Evolutionary conservation across 2,797 vertebrate species (phyloP).

Genomic region (Ficedula albicollis): DNA sequence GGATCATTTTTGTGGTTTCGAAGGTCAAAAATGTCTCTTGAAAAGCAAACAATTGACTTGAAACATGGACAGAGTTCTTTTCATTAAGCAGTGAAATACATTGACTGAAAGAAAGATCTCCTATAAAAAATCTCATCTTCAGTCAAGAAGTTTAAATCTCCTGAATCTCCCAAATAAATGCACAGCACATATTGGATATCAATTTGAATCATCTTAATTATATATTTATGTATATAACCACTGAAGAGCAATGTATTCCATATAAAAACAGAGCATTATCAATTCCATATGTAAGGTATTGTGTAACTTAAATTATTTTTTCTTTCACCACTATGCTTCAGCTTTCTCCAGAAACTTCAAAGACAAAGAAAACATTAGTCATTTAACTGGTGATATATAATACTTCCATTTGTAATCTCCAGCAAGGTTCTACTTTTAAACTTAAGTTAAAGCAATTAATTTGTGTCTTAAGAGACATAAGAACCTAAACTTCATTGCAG

Average conservation of each 20-base stretch:
- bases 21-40: not conserved
- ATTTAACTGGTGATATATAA: not conserved
- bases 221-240: not conserved
- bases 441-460: not conserved
- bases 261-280: not conserved
- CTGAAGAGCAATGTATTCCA: not conserved
- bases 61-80: not conserved
- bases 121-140: not conserved
- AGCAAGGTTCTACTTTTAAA: not conserved
- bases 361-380: constrained; percentile 22
- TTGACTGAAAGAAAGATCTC: not conserved
- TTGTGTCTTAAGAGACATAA: not conserved
- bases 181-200: not conserved
- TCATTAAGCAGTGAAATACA: not conserved
- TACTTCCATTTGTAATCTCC: not conserved
- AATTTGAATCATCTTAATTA: not conserved
- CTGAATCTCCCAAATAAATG: not conserved
- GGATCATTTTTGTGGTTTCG: not conserved
- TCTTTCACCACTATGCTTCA: not conserved
- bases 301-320: constrained; percentile 5
- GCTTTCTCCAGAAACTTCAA: constrained; percentile 28
- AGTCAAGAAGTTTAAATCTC: not conserved
- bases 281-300: not conserved
- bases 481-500: not conserved
- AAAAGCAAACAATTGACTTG: not conserved